Evolutionary conservation across 1,140 invertebrate species (phyloP).

Genomic region (Colletes gigas): DNA sequence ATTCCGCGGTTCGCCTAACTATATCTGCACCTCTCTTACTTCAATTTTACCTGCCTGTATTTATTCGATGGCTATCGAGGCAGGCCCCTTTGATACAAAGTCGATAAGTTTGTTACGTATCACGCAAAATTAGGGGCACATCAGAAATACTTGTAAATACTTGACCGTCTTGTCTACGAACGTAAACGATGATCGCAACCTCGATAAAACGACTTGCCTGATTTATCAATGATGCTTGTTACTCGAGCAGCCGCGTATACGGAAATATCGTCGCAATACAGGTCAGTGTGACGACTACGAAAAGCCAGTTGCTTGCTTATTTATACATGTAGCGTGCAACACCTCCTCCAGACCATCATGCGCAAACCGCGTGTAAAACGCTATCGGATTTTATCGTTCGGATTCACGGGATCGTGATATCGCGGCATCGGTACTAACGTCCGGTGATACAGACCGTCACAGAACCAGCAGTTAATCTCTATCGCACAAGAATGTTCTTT

Average conservation of each 20-base stretch:
- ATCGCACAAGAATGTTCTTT: too few species aligned
- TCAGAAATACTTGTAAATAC: too few species aligned
- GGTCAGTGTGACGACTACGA: not conserved
- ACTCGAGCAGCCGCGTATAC: not conserved
- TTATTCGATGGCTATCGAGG: not conserved
- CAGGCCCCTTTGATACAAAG: not conserved
- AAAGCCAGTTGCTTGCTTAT: slow-evolving; percentile 37
- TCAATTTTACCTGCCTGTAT: not conserved
- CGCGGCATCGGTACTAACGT: slow-evolving; percentile 44
- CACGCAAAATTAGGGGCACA: too few species aligned
- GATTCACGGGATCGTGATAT: slow-evolving; percentile 56
- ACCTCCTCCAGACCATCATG: slow-evolving; percentile 16
- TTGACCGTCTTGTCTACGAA: too few species aligned
- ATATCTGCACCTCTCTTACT: too few species aligned
- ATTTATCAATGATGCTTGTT: not conserved
- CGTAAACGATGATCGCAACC: not conserved
- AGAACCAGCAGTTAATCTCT: slow-evolving; percentile 14
- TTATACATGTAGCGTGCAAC: slow-evolving; percentile 54
- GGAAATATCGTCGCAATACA: not conserved
- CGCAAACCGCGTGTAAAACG: slow-evolving; percentile 19
- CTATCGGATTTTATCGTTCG: slow-evolving; percentile 53
- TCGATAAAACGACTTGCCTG: not conserved
- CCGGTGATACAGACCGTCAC: slow-evolving; percentile 22
- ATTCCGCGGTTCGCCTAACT: slow-evolving; percentile 17
- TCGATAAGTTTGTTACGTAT: too few species aligned